Base-by-base conservation (phyloP, 2,888 invertebrate species). In the Corythucha ciliata region DNA sequence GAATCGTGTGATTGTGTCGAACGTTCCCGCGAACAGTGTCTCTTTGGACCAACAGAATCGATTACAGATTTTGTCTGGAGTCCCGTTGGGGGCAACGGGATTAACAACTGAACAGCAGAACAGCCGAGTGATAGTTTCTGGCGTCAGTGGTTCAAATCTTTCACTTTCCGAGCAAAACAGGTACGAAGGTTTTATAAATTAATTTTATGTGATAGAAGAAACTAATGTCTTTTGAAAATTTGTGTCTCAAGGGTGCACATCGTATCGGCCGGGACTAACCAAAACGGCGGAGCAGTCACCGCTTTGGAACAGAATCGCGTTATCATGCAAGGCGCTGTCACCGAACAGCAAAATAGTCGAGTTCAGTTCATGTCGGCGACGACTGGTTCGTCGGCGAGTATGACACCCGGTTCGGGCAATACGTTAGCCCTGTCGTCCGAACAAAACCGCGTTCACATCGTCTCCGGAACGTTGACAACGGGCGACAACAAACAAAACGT, bases 331-430 rank as follows among this genome's bases (percentile, higher is more conserved):
- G 53, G 55, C 40, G 52, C 55, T 22, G 41, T 57, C 29, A 54
- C 56, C 6, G 57, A 57, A 40, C 57, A 58, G 37, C 58, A 58
- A 48, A 60, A 59, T 46, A 58, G 56, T 40, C 54, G 58, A 36
- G 59, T 60, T 16, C 59, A 60, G 39, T 58, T 60, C n/a, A 57
- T 59, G 4, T 60, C 59, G 27, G 57, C 55, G 32, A 54, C 59
- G 20, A 50, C 58, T 25, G n/a, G n/a, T n/a, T n/a, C n/a, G n/a
- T n/a, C n/a, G n/a, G n/a, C n/a, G n/a, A n/a, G n/a, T n/a, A n/a
- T n/a, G n/a, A n/a, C n/a, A n/a, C 48, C 37, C 10, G 40, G 40
- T 21, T 45, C 52, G 24, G 48, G 47, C n/a, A 57, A 51, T 32
- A 55, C 51, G 16, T 40, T 55, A 29, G 55, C 55, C 10, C 45